These are phyloP conservation scores for Nycteola revayana DNA, from an alignment of 2,888 invertebrate species.

Conservation along the genomic window DNA sequence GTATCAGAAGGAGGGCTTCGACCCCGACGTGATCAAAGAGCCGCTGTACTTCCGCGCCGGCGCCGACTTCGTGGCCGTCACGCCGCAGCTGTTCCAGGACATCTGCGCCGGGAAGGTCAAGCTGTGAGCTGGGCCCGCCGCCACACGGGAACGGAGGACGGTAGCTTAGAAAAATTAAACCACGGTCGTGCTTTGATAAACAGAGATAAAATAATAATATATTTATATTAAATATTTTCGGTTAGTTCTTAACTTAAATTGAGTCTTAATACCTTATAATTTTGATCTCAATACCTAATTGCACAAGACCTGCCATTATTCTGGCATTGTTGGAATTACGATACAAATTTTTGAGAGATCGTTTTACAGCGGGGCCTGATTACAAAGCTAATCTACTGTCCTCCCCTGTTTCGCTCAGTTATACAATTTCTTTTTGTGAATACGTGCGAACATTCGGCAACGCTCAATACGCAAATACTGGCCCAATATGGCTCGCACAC, in stretches of 20 bases:
- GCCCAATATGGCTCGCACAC: constrained; percentile 18
- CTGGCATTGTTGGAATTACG: too few relatives aligned
- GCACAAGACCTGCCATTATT: too few relatives aligned
- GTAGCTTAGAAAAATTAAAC: not conserved
- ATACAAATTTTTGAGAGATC: too few relatives aligned
- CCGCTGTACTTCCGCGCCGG: constrained; percentile 86
- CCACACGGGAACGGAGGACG: constrained; percentile 6
- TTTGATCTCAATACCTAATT: too few relatives aligned
- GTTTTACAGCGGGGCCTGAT: too few relatives aligned
- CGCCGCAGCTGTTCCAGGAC: constrained; percentile 82
- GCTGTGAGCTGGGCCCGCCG: constrained; percentile 30
- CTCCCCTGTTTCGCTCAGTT: constrained; percentile 3
- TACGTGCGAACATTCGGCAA: constrained; percentile 13
- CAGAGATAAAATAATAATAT: too few relatives aligned
- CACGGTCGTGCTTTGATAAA: too few relatives aligned
- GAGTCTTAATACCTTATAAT: too few relatives aligned
- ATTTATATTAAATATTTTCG: too few relatives aligned
- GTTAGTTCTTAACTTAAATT: too few relatives aligned
- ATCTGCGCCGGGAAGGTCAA: constrained; percentile 77
- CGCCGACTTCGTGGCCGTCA: constrained; percentile 79
- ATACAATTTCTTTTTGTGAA: constrained; percentile 21
- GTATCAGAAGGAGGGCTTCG: constrained; percentile 92
- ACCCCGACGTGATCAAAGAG: constrained; percentile 87
- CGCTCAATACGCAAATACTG: constrained; percentile 19
- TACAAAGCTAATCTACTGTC: too few relatives aligned